phyloP scores from a whole-genome alignment of 2,113 vertebrate genomes.

The Thamnophis sirtalis region DNA sequence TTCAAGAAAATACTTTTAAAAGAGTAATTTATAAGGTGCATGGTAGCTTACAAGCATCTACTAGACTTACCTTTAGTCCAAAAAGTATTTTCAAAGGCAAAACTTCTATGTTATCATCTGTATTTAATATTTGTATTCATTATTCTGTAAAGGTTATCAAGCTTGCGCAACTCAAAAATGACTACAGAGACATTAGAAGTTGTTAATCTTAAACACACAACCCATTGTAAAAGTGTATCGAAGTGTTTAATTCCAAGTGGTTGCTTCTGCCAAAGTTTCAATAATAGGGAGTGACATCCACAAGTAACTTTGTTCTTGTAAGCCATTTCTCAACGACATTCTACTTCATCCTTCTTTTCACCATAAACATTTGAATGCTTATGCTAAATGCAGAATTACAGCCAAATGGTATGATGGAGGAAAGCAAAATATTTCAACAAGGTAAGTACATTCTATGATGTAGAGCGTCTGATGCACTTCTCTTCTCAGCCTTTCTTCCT shows the following conservation, averaged over 20 bases:
- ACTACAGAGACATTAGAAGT: background rate
- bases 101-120: background rate
- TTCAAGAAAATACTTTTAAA: background rate
- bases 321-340: background rate
- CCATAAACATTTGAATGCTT: background rate
- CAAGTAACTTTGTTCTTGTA: background rate
- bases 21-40: background rate
- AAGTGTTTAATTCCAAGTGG: background rate
- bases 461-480: background rate
- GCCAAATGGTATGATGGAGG: background rate
- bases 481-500: background rate
- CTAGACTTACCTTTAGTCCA: background rate
- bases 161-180: background rate
- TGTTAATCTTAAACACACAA: background rate
- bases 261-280: background rate
- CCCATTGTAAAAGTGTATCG: background rate
- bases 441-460: background rate
- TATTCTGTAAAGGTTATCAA: background rate
- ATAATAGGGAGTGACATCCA: background rate
- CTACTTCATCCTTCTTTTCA: background rate
- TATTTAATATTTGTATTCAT: background rate
- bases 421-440: background rate
- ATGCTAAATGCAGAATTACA: background rate
- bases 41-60: background rate
- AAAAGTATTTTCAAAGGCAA: background rate